phyloP scores from a whole-genome alignment of 2,888 invertebrate species.

The Bhutanitis thaidina region DNA sequence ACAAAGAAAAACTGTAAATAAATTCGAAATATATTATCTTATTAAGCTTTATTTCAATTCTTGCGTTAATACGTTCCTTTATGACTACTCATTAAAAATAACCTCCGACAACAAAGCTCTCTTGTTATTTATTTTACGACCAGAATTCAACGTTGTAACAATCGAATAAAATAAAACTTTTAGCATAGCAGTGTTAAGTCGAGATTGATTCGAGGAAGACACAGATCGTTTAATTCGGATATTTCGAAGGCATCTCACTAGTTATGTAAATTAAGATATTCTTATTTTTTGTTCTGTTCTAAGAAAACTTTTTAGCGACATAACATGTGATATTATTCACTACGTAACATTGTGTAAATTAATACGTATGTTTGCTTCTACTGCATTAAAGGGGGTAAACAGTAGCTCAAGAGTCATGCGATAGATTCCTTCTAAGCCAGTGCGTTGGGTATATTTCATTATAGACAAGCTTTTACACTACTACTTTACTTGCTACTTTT shows the following conservation, averaged over 20 bases:
- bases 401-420: too few relatives aligned
- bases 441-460: too few relatives aligned
- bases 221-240: slow-evolving; percentile 26
- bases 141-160: slow-evolving; percentile 25
- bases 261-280: slow-evolving; percentile 25
- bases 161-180: slow-evolving; percentile 40
- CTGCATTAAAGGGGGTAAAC: too few relatives aligned
- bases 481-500: too few relatives aligned
- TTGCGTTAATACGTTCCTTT: slow-evolving; percentile 8
- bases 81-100: slow-evolving; percentile 17
- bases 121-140: slow-evolving; percentile 28
- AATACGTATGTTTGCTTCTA: too few relatives aligned
- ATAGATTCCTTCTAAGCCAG: too few relatives aligned
- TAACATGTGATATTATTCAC: not conserved
- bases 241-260: slow-evolving; percentile 26
- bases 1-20: not conserved
- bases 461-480: too few relatives aligned
- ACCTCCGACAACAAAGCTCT: slow-evolving; percentile 16
- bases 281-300: slow-evolving; percentile 4
- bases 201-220: slow-evolving; percentile 32
- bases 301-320: not conserved
- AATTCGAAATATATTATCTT: not conserved
- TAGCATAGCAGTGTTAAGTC: slow-evolving; percentile 52
- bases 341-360: not conserved
- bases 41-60: not conserved